Evolutionary conservation across 1,140 invertebrate species (phyloP).

Genomic region (Caenorhabditis brenneri): DNA sequence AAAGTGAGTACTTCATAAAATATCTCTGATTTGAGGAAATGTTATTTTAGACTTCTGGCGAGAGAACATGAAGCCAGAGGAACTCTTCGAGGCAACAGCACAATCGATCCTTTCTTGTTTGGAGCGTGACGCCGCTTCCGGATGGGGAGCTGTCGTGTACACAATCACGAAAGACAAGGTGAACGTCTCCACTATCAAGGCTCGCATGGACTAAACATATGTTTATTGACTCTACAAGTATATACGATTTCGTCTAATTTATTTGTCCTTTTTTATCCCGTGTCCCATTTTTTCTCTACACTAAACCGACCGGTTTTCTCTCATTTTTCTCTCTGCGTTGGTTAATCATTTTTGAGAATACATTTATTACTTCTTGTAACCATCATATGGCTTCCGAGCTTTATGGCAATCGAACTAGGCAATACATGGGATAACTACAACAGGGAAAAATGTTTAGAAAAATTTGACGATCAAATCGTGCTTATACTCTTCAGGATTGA

Average conservation of each 20-base stretch:
- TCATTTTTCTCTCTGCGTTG: not conserved
- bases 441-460: not conserved
- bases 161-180: constrained; percentile 77
- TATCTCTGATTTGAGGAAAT: not conserved
- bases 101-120: constrained; percentile 93
- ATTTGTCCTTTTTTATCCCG: not conserved
- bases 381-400: not conserved
- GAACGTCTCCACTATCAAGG: constrained; percentile 67
- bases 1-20: constrained; percentile 78
- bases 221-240: not conserved
- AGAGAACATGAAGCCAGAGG: constrained; percentile 79
- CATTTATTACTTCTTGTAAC: not conserved
- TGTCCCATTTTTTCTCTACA: not conserved
- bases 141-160: constrained; percentile 95
- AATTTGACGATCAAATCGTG: constrained; percentile 20
- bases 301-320: constrained; percentile 5
- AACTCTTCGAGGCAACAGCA: constrained; percentile 94
- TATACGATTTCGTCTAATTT: constrained; percentile 36
- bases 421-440: not conserved
- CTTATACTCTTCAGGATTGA: not conserved
- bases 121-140: constrained; percentile 94
- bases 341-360: not conserved
- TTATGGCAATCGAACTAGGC: not conserved
- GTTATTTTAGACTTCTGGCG: constrained; percentile 62
- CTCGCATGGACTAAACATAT: constrained; percentile 67